phyloP scores from a whole-genome alignment of 2,888 invertebrate genomes.

The Neoascia interrupta region DNA sequence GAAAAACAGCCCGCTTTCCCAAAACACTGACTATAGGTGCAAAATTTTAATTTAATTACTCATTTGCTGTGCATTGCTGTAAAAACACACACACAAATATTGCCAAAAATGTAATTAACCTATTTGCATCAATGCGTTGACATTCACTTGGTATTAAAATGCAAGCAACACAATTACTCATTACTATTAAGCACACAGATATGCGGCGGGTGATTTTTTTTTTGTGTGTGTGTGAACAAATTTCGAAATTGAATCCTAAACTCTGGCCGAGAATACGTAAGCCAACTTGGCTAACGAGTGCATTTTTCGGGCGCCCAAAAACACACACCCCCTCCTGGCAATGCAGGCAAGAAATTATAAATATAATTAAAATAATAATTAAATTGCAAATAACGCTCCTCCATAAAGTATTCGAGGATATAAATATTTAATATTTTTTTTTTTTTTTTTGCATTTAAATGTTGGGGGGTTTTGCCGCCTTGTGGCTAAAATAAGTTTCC shows the following conservation, averaged over 20 bases:
- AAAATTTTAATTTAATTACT: conserved; percentile 44
- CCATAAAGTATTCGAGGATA: conserved; percentile 38
- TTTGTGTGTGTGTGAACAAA: conserved; percentile 1
- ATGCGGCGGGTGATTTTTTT: no score
- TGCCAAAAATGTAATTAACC: conserved; percentile 62
- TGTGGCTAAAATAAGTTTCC: conserved; percentile 43
- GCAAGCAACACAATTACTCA: conserved; percentile 57
- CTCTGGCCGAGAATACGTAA: neutral
- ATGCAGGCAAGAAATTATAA: conserved; percentile 29
- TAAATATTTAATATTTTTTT: conserved; percentile 3
- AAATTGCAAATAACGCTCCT: conserved; percentile 38
- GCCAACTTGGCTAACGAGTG: neutral
- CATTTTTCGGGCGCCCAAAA: neutral
- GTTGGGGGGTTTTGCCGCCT: conserved; percentile 15
- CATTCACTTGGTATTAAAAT: conserved; percentile 46
- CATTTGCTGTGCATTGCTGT: conserved; percentile 38
- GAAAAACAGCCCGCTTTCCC: conserved; percentile 16
- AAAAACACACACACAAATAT: conserved; percentile 4
- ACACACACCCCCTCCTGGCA: neutral
- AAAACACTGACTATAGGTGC: conserved; percentile 38
- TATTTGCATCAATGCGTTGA: conserved; percentile 57
- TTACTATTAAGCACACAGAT: conserved; percentile 62
- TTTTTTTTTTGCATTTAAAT: neutral
- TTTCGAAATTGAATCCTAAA: no score
- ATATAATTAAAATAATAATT: conserved; percentile 57